Evolutionary conservation across 2,797 vertebrate genomes (phyloP).

Genomic region (Pseudocheirus occidentalis): DNA sequence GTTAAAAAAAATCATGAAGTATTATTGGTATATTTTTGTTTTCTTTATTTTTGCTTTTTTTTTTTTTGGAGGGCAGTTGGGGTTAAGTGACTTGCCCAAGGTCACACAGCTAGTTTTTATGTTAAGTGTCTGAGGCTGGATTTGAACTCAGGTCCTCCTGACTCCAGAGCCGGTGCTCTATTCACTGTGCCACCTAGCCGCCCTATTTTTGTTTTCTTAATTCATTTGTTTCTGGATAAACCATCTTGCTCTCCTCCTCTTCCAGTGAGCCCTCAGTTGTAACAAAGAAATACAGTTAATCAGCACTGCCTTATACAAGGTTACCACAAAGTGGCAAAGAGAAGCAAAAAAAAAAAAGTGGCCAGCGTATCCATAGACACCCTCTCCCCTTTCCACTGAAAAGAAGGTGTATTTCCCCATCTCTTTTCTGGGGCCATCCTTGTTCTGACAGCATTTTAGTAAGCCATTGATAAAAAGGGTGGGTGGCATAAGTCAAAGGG

Average conservation of each 20-base stretch:
- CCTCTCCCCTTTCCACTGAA: no score
- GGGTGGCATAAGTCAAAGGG: neutral
- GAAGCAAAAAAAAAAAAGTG: neutral
- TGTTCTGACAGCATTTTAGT: neutral
- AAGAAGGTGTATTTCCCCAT: neutral
- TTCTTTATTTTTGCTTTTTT: no score
- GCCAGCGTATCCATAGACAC: neutral
- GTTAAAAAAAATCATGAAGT: neutral
- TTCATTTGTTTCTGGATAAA: neutral
- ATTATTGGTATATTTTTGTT: neutral
- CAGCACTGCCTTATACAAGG: neutral
- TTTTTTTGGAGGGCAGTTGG: no score
- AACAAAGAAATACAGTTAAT: neutral
- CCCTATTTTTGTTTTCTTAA: neutral
- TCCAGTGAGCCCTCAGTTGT: neutral
- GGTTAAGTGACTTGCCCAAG: no score
- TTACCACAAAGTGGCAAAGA: neutral
- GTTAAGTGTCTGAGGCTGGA: no score
- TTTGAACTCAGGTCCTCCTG: no score
- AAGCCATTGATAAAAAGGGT: slow-evolving; percentile 19
- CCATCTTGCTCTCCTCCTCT: neutral
- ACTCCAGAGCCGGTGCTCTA: no score
- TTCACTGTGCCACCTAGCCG: no score
- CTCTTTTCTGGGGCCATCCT: neutral
- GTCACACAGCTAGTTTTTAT: no score